phyloP scores from a whole-genome alignment of 35 echinoderm and acorn worm species.

The Amphiura filiformis region DNA sequence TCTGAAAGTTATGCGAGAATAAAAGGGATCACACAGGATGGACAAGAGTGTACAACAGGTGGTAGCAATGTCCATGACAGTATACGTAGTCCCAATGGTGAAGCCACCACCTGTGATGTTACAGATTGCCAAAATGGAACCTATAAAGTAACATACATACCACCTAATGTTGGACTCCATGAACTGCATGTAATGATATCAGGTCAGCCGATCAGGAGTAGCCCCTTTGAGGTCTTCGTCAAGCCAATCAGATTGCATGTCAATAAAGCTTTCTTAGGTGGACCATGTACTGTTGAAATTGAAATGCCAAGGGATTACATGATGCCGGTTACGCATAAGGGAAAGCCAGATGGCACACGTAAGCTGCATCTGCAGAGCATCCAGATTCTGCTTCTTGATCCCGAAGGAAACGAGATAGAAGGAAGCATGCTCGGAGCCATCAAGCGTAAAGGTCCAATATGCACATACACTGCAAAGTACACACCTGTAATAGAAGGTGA shows the following conservation, averaged over 20 bases:
- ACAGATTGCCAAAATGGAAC: constrained; percentile 67
- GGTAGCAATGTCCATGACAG: constrained; percentile 43
- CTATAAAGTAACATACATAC: constrained; percentile 62
- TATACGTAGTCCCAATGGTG: constrained; percentile 40
- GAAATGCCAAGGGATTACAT: constrained; percentile 72
- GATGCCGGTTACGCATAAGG: constrained; percentile 35
- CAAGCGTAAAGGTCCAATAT: constrained; percentile 36
- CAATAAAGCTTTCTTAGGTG: constrained; percentile 71
- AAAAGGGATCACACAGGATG: constrained; percentile 64
- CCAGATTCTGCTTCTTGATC: constrained; percentile 50
- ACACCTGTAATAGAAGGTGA: constrained; percentile 53
- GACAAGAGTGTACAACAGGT: constrained; percentile 72
- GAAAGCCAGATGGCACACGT: constrained; percentile 12
- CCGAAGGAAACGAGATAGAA: constrained; percentile 56
- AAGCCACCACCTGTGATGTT: constrained; percentile 33
- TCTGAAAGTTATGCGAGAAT: constrained; percentile 71
- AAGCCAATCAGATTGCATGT: constrained; percentile 62
- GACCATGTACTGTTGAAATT: constrained; percentile 60
- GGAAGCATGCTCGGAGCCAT: constrained; percentile 47
- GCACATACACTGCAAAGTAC: constrained; percentile 67
- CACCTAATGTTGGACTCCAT: constrained; percentile 56
- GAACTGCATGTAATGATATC: constrained; percentile 56
- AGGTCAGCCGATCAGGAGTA: constrained; percentile 54
- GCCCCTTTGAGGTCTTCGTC: constrained; percentile 62
- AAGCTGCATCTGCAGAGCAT: constrained; percentile 65